These are phyloP conservation scores for Aphelocoma californica DNA, from an alignment of 2,797 vertebrate species.

Conservation along the genomic window DNA sequence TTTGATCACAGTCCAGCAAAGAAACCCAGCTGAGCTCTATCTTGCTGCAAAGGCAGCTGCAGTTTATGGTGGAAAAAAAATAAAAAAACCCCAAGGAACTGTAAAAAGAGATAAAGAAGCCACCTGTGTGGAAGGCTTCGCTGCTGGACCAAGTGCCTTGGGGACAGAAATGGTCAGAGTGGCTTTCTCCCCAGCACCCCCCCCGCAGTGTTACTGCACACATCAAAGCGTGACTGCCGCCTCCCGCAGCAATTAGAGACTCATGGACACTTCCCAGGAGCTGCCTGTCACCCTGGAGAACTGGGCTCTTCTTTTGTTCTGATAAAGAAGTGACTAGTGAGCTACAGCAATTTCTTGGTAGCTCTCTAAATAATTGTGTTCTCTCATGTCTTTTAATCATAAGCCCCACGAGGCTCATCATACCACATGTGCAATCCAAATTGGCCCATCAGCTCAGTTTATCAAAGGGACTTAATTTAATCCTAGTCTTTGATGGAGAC, in stretches of 20 bases:
- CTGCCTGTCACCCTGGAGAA: neutral
- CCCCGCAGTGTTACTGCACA: neutral
- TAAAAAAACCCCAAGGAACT: neutral
- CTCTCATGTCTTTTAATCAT: slow-evolving; percentile 21
- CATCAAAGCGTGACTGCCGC: accelerated
- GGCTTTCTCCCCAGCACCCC: neutral
- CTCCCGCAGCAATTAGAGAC: neutral
- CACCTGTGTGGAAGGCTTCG: neutral
- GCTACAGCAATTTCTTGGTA: neutral
- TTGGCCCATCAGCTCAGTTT: slow-evolving; percentile 40
- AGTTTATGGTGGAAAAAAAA: neutral
- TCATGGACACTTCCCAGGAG: neutral
- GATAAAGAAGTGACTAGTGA: neutral
- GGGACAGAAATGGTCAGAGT: neutral
- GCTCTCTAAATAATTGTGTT: slow-evolving; percentile 34
- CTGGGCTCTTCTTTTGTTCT: neutral
- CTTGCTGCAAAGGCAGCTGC: neutral
- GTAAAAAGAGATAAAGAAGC: neutral
- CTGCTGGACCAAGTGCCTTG: neutral
- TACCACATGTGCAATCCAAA: slow-evolving; percentile 3
- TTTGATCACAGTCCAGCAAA: neutral
- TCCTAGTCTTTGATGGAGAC: slow-evolving; percentile 36
- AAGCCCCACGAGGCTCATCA: neutral
- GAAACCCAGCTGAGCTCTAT: neutral
- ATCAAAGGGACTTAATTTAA: slow-evolving; percentile 57